phyloP scores from a whole-genome alignment of 2,888 invertebrate species.

The Oxyscelio sp. region DNA sequence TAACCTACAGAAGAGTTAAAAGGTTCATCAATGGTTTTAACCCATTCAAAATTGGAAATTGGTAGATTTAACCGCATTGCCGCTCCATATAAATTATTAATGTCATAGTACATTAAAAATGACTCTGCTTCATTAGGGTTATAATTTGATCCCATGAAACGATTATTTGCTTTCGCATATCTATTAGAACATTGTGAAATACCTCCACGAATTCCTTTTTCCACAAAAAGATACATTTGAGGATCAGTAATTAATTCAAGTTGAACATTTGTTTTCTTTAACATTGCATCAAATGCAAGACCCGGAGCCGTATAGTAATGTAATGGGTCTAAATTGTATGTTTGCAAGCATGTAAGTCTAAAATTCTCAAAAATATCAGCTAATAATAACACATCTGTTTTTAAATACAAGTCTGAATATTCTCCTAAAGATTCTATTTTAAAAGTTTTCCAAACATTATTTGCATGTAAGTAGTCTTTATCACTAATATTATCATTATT shows the following conservation, averaged over 20 bases:
- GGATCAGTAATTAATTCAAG: slow-evolving; percentile 29
- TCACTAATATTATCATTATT: slow-evolving; percentile 27
- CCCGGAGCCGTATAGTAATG: slow-evolving; percentile 32
- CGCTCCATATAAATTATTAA: slow-evolving; percentile 26
- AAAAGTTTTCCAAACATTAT: slow-evolving; percentile 27
- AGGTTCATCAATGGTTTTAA: neutral
- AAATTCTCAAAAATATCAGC: slow-evolving; percentile 47
- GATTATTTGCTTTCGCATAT: slow-evolving; percentile 26
- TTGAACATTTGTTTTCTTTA: too few species aligned
- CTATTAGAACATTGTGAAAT: too few species aligned
- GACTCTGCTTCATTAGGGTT: neutral
- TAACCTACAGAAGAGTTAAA: too few species aligned
- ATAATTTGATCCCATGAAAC: slow-evolving; percentile 5
- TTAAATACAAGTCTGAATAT: too few species aligned
- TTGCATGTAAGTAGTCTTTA: slow-evolving; percentile 31
- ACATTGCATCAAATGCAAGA: too few species aligned
- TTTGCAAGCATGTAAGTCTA: slow-evolving; percentile 10
- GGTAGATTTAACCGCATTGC: slow-evolving; percentile 20
- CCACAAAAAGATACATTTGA: slow-evolving; percentile 21
- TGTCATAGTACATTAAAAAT: slow-evolving; percentile 16
- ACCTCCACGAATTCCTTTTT: slow-evolving; percentile 8
- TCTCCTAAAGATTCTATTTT: slow-evolving; percentile 2
- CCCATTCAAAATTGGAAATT: neutral
- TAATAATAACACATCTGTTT: too few species aligned
- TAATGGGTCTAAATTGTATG: slow-evolving; percentile 29